phyloP scores from a whole-genome alignment of 2,797 vertebrate genomes.

The Melanotaenia boesemani region DNA sequence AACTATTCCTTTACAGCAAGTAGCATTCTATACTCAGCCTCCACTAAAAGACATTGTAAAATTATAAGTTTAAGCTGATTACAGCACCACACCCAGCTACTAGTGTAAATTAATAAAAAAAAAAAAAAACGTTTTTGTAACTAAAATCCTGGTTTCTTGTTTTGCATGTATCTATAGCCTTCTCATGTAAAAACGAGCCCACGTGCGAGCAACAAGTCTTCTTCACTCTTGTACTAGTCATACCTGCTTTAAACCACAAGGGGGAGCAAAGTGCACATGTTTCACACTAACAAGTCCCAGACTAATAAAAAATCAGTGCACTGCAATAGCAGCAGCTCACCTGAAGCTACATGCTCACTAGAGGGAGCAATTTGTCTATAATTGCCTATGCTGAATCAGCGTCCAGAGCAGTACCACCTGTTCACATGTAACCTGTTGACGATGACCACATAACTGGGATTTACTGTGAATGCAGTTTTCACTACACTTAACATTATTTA shows the following conservation, averaged over 20 bases:
- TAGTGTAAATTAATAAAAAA: no score
- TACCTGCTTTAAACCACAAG: constrained; percentile 55
- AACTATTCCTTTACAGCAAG: not conserved
- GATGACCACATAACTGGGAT: not conserved
- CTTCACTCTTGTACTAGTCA: not conserved
- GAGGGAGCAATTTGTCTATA: constrained; percentile 46
- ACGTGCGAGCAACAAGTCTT: not conserved
- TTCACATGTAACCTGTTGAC: constrained; percentile 57
- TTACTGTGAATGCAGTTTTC: not conserved
- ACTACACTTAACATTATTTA: not conserved
- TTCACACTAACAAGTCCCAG: not conserved
- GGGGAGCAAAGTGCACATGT: constrained; percentile 44
- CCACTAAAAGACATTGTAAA: not conserved
- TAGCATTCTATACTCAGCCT: not conserved
- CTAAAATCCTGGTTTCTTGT: not conserved
- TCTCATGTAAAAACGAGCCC: not conserved
- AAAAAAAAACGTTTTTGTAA: no score
- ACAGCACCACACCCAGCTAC: no score
- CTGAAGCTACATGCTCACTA: constrained; percentile 37
- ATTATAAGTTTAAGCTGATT: no score
- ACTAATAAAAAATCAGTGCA: not conserved
- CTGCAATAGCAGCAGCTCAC: constrained; percentile 8
- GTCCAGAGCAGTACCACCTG: constrained; percentile 38
- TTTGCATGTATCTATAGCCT: not conserved
- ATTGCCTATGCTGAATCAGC: not conserved